A percentile compares a stretch with the other conserved stretches of the same genome.
phyloP scores from a whole-genome alignment of 2,113 vertebrate genomes.

The Rynchops niger region DNA sequence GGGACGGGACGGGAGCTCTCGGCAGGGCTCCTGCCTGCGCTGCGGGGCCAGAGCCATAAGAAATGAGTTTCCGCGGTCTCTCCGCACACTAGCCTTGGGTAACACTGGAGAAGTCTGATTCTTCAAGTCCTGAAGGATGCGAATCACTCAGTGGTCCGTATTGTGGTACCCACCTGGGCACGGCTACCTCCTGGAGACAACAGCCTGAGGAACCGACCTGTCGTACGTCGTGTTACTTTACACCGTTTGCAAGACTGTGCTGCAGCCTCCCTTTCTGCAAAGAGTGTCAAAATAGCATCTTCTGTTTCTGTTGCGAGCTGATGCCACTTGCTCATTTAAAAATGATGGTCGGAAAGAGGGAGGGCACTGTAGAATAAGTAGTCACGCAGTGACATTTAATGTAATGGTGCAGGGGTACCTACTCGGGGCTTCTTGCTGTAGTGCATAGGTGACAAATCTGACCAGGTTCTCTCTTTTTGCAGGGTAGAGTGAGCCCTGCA shows the following conservation, averaged over 20 bases:
- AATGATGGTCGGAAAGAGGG: not conserved
- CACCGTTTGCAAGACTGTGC: not conserved
- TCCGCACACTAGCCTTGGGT: not conserved
- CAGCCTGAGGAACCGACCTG: not conserved
- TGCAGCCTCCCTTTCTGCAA: not conserved
- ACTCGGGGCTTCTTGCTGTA: fast-evolving
- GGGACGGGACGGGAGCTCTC: not conserved
- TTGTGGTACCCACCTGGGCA: not conserved
- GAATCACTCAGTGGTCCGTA: not conserved
- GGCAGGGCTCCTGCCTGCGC: not conserved
- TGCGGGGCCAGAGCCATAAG: not conserved
- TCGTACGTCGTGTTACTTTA: not conserved
- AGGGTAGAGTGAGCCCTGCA: not conserved
- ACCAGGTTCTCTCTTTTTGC: not conserved
- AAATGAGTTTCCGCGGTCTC: not conserved
- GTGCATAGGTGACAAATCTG: not conserved
- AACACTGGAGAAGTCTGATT: not conserved
- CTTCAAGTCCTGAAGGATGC: not conserved
- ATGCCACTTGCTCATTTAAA: not conserved
- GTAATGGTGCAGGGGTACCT: not conserved
- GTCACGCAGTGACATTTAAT: not conserved
- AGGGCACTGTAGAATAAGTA: not conserved
- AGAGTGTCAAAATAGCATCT: not conserved
- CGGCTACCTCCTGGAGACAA: not conserved
- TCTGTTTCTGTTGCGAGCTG: not conserved